A percentile compares a stretch with the other conserved stretches of the same genome.
Evolutionary conservation across 2,113 vertebrate species (phyloP).

Genomic region (Pelvicachromis taeniatus): DNA sequence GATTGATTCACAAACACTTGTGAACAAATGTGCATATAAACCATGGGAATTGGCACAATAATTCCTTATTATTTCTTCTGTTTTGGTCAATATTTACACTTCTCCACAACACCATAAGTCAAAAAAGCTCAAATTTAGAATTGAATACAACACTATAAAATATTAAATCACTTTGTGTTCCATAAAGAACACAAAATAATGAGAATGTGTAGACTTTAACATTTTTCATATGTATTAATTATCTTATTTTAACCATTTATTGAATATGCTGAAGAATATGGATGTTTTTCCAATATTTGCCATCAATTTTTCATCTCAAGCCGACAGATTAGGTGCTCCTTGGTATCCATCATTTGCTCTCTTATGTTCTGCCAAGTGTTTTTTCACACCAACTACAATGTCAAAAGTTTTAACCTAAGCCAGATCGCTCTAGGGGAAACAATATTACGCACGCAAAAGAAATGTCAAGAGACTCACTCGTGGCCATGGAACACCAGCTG

Average conservation of each 20-base stretch:
- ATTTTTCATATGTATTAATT: not conserved
- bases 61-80: not conserved
- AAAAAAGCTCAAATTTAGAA: not conserved
- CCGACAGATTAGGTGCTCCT: not conserved
- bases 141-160: not conserved
- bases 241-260: not conserved
- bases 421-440: not conserved
- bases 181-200: not conserved
- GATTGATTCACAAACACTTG: not conserved
- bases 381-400: not conserved
- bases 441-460: too few species aligned
- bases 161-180: not conserved
- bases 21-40: not conserved
- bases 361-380: not conserved
- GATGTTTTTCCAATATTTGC: fast-evolving
- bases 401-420: not conserved
- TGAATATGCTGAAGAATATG: not conserved
- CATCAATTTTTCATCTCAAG: not conserved
- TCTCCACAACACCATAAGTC: not conserved
- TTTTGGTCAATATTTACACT: not conserved
- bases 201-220: not conserved
- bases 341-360: not conserved
- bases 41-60: not conserved
- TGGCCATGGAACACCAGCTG: conserved; percentile 94
- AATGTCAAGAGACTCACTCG: conserved; percentile 75